These are phyloP conservation scores for Amorpha juglandis DNA, from an alignment of 2,888 invertebrate genomes.

Conservation along the genomic window DNA sequence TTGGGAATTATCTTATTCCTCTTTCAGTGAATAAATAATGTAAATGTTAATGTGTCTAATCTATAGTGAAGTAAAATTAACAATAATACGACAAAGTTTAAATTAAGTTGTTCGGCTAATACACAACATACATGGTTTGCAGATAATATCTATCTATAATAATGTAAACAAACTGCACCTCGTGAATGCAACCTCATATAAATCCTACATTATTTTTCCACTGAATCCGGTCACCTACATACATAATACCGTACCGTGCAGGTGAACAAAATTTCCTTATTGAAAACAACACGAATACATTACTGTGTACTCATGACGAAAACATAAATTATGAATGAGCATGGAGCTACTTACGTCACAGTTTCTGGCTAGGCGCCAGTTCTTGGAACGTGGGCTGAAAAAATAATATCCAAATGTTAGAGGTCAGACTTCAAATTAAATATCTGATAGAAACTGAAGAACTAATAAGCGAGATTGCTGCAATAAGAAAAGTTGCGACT, in stretches of 20 bases:
- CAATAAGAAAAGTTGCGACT: constrained; percentile 27
- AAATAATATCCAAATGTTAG: constrained; percentile 57
- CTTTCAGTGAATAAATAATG: no score
- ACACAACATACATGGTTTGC: no score
- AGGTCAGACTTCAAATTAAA: constrained; percentile 57
- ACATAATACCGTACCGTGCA: not conserved
- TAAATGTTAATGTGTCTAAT: not conserved
- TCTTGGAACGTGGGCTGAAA: constrained; percentile 53
- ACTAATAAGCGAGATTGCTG: constrained; percentile 42
- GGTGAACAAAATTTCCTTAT: constrained; percentile 28
- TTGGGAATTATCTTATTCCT: no score
- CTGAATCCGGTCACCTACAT: not conserved
- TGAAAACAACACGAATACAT: constrained; percentile 31
- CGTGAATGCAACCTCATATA: not conserved
- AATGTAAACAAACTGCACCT: no score
- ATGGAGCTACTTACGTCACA: constrained; percentile 53
- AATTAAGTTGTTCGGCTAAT: no score
- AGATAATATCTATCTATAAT: no score
- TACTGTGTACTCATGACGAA: constrained; percentile 29
- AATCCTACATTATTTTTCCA: constrained; percentile 31
- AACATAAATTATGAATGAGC: constrained; percentile 65
- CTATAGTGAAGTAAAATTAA: no score
- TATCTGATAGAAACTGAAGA: constrained; percentile 40
- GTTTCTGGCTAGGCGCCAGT: constrained; percentile 61
- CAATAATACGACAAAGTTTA: no score